These are phyloP conservation scores for Scolopax rusticola DNA, from an alignment of 2,797 vertebrate genomes.

Conservation along the genomic window DNA sequence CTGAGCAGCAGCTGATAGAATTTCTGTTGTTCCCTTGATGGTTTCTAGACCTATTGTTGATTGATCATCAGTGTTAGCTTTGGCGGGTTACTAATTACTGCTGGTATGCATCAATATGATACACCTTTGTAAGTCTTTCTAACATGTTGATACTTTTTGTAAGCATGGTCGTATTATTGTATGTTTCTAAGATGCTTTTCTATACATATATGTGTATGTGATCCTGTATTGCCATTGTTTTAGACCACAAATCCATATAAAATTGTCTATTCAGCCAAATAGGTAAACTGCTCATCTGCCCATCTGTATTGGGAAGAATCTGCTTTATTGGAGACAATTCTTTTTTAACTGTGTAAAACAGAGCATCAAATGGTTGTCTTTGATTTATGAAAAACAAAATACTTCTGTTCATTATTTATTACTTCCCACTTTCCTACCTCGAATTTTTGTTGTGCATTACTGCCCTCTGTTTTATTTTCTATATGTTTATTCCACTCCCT, in stretches of 20 bases:
- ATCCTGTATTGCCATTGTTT: background rate
- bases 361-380: background rate
- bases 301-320: background rate
- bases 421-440: background rate
- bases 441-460: slow-evolving; percentile 12
- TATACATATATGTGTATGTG: background rate
- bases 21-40: background rate
- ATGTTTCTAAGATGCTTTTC: background rate
- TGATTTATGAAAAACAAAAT: slow-evolving; percentile 2
- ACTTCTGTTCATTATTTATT: slow-evolving; percentile 30
- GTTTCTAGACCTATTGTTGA: background rate
- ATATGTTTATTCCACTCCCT: background rate
- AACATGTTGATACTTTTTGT: background rate
- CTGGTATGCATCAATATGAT: background rate
- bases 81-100: background rate
- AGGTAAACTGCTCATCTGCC: background rate
- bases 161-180: background rate
- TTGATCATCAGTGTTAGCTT: background rate
- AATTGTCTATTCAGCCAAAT: background rate
- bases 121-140: background rate
- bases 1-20: background rate
- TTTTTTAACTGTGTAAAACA: background rate
- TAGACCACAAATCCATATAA: background rate
- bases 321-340: background rate
- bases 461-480: background rate